Evolutionary conservation across 1,140 invertebrate species (phyloP).

Genomic region (Octopus sinensis): DNA sequence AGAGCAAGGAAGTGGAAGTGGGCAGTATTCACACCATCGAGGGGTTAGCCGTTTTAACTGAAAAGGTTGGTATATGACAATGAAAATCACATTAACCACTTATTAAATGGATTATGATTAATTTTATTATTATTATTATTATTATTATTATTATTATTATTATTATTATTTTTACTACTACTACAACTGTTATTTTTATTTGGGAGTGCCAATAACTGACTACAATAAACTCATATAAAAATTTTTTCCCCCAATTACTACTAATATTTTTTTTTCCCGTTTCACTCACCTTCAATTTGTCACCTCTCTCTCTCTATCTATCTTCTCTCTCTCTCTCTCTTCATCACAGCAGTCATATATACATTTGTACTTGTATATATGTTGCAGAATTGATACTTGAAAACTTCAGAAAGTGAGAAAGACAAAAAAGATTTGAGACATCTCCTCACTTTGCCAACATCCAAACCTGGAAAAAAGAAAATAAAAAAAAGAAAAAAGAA

Average conservation of each 20-base stretch:
- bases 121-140: neutral
- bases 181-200: neutral
- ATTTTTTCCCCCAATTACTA: neutral
- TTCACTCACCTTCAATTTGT: neutral
- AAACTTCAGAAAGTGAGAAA: no score
- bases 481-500: neutral
- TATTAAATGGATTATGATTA: neutral
- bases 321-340: neutral
- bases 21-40: neutral
- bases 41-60: neutral
- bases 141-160: neutral
- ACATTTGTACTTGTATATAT: no score
- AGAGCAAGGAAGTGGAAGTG: neutral
- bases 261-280: neutral
- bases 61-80: neutral
- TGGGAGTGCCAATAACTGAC: neutral
- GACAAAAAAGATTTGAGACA: neutral
- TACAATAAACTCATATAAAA: neutral
- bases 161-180: neutral
- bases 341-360: neutral
- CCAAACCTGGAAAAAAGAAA: neutral
- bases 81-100: neutral
- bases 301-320: neutral
- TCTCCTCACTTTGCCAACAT: neutral
- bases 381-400: no score